Percentiles rank a stretch among this genome's conserved stretches.
phyloP scores from a whole-genome alignment of 2,797 vertebrate genomes.

The Melanotaenia maccullochi region DNA sequence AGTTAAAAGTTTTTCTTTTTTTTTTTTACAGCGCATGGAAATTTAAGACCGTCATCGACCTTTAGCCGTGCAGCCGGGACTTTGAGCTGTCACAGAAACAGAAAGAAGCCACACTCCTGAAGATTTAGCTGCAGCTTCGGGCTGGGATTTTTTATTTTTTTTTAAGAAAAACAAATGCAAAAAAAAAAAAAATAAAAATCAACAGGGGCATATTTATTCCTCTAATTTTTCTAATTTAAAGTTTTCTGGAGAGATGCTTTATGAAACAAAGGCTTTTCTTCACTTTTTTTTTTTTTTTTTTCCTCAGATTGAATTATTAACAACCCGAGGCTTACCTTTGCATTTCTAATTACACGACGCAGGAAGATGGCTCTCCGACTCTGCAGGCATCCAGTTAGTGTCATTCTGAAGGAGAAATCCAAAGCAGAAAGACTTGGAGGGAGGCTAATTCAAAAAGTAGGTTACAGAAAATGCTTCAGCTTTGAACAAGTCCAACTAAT shows the following conservation, averaged over 20 bases:
- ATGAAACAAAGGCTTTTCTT: conserved; percentile 65
- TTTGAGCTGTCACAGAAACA: conserved; percentile 31
- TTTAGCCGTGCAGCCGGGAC: conserved; percentile 24
- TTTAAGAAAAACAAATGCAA: conserved; percentile 3
- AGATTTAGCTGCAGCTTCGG: conserved; percentile 52
- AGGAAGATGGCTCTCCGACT: conserved; percentile 40
- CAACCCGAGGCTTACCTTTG: conserved; percentile 72
- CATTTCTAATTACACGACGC: conserved; percentile 72
- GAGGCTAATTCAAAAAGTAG: conserved; percentile 54
- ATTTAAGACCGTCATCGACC: conserved; percentile 34
- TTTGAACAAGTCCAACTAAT: conserved; percentile 36
- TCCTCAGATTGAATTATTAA: conserved; percentile 62
- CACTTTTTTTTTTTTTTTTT: conserved; percentile 14
- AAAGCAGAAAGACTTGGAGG: conserved; percentile 22
- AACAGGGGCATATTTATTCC: conserved; percentile 62
- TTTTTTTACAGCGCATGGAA: conserved; percentile 7
- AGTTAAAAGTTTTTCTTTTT: conserved; percentile 13
- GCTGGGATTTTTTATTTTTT: conserved; percentile 34
- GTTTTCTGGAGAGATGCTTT: conserved; percentile 66
- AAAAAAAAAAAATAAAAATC: conserved; percentile 47
- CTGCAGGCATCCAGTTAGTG: conserved; percentile 56
- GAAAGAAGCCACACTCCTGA: conserved; percentile 26
- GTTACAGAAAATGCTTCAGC: conserved; percentile 43
- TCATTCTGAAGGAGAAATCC: conserved; percentile 61
- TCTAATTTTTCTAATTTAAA: conserved; percentile 74